phyloP scores from a whole-genome alignment of 1,140 invertebrate genomes.

The Eupeodes corollae region DNA sequence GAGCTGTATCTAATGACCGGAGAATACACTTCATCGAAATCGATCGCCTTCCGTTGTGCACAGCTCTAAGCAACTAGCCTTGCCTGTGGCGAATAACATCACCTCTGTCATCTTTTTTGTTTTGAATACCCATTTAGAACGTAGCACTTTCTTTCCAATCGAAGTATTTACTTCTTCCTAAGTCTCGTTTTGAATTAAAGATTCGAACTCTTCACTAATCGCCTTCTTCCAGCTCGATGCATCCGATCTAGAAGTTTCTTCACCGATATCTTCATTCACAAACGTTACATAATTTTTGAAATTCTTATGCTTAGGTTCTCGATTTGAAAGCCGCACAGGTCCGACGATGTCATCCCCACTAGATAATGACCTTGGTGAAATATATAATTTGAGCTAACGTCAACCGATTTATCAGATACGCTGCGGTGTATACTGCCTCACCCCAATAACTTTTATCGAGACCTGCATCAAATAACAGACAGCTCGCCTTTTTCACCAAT shows the following conservation, averaged over 20 bases:
- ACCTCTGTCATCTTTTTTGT: constrained; percentile 1
- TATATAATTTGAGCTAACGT: background rate
- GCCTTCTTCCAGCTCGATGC: constrained; percentile 14
- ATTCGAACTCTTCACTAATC: constrained; percentile 19
- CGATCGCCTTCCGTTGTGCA: constrained; percentile 25
- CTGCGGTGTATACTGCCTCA: constrained; percentile 33
- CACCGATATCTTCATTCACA: background rate
- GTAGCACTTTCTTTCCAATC: too few species aligned
- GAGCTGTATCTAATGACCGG: constrained; percentile 15
- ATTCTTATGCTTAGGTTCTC: too few species aligned
- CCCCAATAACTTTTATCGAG: constrained; percentile 36
- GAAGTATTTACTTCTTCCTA: constrained; percentile 1
- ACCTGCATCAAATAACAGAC: constrained; percentile 17
- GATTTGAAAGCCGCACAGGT: background rate
- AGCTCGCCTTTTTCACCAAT: constrained; percentile 15
- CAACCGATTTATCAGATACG: background rate
- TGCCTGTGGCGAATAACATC: constrained; percentile 13
- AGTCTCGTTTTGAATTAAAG: constrained; percentile 26
- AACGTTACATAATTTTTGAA: background rate
- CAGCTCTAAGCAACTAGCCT: constrained; percentile 33
- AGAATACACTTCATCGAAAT: constrained; percentile 18
- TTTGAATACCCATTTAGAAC: too few species aligned
- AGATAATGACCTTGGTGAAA: background rate
- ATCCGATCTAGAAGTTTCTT: constrained; percentile 8
- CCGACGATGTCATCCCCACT: background rate